Conservation (phyloP, 2,113 vertebrate genomes). For the Apodemus sylvaticus region DNA sequence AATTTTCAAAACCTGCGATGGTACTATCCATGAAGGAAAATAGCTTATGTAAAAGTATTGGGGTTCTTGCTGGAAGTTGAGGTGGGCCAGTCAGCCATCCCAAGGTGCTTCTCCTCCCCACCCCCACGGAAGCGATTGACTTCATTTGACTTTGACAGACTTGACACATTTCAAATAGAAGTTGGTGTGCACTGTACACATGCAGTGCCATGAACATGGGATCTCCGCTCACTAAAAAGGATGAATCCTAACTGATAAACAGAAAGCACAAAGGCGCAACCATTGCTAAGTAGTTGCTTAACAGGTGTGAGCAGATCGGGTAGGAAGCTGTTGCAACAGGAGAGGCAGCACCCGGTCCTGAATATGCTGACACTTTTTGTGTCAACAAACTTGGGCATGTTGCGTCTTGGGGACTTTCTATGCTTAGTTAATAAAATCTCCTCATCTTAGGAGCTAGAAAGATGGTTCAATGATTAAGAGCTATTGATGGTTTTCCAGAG, state of each 20-base stretch:
- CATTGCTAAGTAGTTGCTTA: background rate
- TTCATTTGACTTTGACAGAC: background rate
- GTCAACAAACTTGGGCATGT: background rate
- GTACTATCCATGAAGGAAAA: background rate
- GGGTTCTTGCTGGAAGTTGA: background rate
- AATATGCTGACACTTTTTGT: background rate
- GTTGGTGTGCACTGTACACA: accelerated
- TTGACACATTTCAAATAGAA: background rate
- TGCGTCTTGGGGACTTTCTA: background rate
- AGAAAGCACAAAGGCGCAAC: background rate
- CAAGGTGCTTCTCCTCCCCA: no score
- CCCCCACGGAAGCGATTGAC: background rate
- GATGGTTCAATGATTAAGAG: background rate
- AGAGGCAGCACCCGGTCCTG: background rate
- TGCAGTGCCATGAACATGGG: background rate
- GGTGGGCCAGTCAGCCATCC: background rate
- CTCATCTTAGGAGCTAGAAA: background rate
- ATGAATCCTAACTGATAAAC: background rate
- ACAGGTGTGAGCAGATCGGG: background rate
- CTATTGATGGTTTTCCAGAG: background rate
- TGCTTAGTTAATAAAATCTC: background rate
- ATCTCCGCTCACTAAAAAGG: background rate
- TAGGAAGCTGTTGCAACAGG: accelerated
- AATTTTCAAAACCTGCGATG: background rate
- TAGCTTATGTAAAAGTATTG: background rate